Conservation (phyloP, 2,113 vertebrate species). For the Eira barbara region DNA sequence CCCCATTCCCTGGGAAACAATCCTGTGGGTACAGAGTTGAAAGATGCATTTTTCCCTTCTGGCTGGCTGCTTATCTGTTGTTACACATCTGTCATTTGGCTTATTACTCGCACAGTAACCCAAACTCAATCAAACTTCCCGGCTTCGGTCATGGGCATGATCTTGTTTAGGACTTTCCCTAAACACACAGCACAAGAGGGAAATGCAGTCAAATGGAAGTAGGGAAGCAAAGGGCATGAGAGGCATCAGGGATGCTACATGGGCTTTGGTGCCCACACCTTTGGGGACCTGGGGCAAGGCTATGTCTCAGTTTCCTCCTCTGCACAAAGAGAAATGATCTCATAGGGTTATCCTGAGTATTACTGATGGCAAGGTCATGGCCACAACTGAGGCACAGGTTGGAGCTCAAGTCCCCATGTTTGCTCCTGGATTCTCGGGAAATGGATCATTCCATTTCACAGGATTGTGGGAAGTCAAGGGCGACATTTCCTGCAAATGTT, state of each 20-base stretch:
- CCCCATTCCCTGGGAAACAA: neutral
- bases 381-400: too few relatives aligned
- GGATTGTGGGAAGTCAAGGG: neutral
- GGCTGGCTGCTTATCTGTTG: neutral
- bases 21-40: neutral
- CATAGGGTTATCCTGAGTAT: too few relatives aligned
- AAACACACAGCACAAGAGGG: neutral
- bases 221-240: too few relatives aligned
- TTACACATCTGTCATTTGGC: neutral
- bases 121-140: neutral
- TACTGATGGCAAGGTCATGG: neutral
- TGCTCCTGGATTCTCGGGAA: neutral
- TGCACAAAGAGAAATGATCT: neutral
- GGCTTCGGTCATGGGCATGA: too few relatives aligned
- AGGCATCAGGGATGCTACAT: rapidly evolving
- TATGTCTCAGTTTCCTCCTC: neutral
- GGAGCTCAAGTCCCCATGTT: neutral
- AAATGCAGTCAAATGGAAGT: neutral
- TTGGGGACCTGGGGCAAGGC: neutral
- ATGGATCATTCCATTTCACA: neutral
- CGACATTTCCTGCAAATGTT: too few relatives aligned
- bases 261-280: rapidly evolving
- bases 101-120: neutral
- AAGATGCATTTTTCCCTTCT: neutral
- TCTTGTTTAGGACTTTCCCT: neutral